Conservation (phyloP, 2,888 invertebrate species). For the Morpho achilles region DNA sequence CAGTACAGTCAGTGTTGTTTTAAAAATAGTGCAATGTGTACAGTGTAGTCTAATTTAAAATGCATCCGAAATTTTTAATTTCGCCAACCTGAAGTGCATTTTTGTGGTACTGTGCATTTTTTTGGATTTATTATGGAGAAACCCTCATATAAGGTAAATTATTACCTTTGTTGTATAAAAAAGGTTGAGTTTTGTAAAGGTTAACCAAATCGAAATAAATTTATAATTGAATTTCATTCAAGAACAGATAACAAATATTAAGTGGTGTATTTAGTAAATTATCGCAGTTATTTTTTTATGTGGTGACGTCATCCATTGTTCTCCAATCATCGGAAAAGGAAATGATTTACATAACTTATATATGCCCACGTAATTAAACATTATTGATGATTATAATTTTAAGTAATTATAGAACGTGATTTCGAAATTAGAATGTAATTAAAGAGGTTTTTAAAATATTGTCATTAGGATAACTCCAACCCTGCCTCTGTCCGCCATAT, state of each 20-base stretch:
- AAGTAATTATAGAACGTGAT: neutral
- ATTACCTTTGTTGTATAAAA: constrained; percentile 1
- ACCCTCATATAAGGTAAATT: constrained; percentile 62
- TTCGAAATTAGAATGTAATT: constrained; percentile 17
- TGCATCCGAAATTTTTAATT: constrained; percentile 23
- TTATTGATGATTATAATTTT: too few species aligned
- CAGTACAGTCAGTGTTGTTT: neutral
- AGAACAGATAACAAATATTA: neutral
- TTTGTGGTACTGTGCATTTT: constrained; percentile 31
- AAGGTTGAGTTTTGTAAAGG: neutral
- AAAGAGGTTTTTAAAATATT: constrained; percentile 12
- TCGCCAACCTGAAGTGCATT: constrained; percentile 36
- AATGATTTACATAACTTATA: constrained; percentile 13
- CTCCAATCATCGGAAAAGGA: constrained; percentile 25
- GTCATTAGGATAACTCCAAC: constrained; percentile 28
- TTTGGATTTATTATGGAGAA: constrained; percentile 67
- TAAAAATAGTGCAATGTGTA: constrained; percentile 13
- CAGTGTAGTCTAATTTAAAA: constrained; percentile 8
- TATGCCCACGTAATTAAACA: neutral
- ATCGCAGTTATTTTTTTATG: constrained; percentile 23
- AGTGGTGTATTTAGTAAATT: neutral
- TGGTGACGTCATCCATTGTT: constrained; percentile 60
- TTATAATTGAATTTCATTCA: neutral
- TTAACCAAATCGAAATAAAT: neutral
- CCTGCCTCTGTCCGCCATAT: constrained; percentile 45